Conservation (phyloP, 2,797 vertebrate genomes). For the Spinus olivaceus region DNA sequence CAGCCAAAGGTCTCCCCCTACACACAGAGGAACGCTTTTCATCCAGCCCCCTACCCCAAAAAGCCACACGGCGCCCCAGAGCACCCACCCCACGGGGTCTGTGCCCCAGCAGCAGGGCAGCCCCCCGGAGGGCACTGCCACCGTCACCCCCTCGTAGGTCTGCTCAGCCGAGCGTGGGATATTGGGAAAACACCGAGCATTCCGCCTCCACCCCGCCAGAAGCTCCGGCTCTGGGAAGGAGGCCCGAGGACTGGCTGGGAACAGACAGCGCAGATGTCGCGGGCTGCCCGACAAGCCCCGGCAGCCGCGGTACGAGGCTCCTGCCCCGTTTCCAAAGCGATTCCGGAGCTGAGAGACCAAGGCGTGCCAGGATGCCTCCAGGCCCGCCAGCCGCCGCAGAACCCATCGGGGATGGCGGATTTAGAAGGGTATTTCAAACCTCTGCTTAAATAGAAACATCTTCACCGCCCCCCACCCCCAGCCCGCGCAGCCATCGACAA, state of each 20-base stretch:
- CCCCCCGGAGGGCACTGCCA: fast-evolving
- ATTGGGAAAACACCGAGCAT: not conserved
- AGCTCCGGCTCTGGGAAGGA: not conserved
- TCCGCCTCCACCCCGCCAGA: not conserved
- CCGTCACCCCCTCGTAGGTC: not conserved
- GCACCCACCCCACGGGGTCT: not conserved
- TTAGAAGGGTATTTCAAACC: slow-evolving; percentile 41
- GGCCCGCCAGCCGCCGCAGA: not conserved
- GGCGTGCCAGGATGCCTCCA: not conserved
- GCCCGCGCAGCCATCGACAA: not conserved
- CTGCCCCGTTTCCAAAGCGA: not conserved
- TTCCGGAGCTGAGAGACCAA: not conserved
- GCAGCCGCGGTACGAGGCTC: not conserved
- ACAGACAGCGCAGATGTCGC: not conserved
- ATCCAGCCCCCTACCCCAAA: not conserved
- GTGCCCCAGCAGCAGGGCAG: fast-evolving
- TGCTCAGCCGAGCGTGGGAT: not conserved
- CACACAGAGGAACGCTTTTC: not conserved
- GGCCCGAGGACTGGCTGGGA: not conserved
- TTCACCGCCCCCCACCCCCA: not conserved
- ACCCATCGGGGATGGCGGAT: not conserved
- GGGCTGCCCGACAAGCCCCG: not conserved
- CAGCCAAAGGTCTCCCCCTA: slow-evolving; percentile 33
- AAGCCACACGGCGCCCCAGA: fast-evolving
- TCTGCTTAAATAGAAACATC: slow-evolving; percentile 31